Percentiles rank a stretch among this genome's conserved stretches.
These are phyloP conservation scores for Callipepla squamata DNA, from an alignment of 2,113 vertebrate genomes.

Conservation along the genomic window DNA sequence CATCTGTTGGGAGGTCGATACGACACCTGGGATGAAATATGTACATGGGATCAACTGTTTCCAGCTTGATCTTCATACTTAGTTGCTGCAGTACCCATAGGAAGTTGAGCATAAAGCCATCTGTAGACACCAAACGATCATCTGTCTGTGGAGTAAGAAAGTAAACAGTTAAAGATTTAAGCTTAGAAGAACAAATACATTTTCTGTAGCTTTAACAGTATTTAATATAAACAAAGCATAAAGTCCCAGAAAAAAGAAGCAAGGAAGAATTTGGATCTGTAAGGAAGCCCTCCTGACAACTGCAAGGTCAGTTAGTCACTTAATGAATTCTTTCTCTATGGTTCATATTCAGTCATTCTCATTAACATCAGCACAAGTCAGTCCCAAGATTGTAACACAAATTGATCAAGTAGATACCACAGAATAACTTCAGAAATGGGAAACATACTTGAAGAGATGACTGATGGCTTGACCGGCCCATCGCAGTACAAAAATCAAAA, in stretches of 20 bases:
- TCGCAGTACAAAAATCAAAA: not conserved
- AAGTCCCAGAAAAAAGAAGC: not conserved
- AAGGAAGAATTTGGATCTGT: rapidly evolving
- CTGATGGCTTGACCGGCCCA: not conserved
- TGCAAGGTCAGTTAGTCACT: not conserved
- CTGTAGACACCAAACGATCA: constrained; percentile 94
- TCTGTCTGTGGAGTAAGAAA: constrained; percentile 83
- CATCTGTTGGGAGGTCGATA: constrained; percentile 87
- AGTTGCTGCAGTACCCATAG: constrained; percentile 97
- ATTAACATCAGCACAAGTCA: not conserved
- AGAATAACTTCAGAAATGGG: not conserved
- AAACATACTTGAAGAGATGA: not conserved
- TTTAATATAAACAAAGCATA: not conserved
- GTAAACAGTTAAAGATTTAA: not conserved
- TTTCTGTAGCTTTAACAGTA: not conserved
- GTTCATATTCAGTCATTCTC: not conserved
- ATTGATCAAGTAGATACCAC: not conserved
- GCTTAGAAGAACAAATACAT: not conserved
- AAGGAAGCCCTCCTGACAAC: not conserved
- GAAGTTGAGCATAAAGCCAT: constrained; percentile 99
- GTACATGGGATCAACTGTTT: constrained; percentile 97
- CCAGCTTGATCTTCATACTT: constrained; percentile 97
- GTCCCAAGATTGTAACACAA: not conserved
- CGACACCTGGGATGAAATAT: constrained; percentile 96
- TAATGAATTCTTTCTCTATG: not conserved